Percentiles rank a stretch among this genome's conserved stretches.
Evolutionary conservation across 2,113 vertebrate species (phyloP).

Genomic region (Cnemophilus loriae): DNA sequence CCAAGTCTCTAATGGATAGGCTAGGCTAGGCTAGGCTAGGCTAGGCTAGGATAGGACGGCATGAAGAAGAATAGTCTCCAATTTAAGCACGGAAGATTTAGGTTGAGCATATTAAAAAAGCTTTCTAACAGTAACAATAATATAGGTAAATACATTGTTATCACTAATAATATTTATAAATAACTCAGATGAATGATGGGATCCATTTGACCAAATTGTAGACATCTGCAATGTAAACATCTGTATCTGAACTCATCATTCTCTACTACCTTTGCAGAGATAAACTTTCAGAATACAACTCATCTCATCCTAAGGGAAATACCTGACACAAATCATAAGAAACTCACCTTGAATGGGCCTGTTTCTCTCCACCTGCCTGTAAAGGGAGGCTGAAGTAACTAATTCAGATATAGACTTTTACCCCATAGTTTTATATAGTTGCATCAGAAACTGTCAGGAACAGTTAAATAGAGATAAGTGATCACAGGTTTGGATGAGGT

Average conservation of each 20-base stretch:
- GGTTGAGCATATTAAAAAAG: background rate
- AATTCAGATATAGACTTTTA: background rate
- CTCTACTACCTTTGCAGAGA: background rate
- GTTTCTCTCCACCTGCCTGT: background rate
- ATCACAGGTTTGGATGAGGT: background rate
- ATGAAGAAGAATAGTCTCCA: background rate
- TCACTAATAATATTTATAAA: background rate
- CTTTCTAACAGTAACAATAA: background rate
- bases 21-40: background rate
- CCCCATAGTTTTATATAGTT: background rate
- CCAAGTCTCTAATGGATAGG: background rate
- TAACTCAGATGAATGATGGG: background rate
- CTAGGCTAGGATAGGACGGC: background rate
- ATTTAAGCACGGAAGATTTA: background rate
- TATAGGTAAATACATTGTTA: background rate
- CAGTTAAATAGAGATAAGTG: background rate
- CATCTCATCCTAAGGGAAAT: background rate
- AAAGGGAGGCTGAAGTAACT: background rate
- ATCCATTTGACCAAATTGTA: background rate
- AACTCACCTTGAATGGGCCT: background rate
- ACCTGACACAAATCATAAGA: background rate
- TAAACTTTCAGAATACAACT: background rate
- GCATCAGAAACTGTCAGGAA: conserved; percentile 13
- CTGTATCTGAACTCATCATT: background rate
- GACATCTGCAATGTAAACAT: background rate